A percentile compares a stretch with the other conserved stretches of the same genome.
phyloP scores from a whole-genome alignment of 1,140 invertebrate species.

The Eumaeus atala region DNA sequence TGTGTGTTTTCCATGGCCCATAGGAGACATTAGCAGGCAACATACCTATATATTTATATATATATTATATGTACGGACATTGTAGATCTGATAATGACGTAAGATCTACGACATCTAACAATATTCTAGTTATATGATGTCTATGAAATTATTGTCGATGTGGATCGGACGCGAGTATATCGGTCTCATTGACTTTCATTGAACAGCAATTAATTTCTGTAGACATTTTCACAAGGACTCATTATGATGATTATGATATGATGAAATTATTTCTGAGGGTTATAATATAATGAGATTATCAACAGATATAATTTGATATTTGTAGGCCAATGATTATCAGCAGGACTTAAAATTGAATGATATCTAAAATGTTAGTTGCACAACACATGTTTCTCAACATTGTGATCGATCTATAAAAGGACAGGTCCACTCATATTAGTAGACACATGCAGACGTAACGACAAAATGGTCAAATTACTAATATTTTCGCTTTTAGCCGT shows the following conservation, averaged over 20 bases:
- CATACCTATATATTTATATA: too few relatives aligned
- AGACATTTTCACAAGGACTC: too few relatives aligned
- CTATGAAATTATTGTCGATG: too few relatives aligned
- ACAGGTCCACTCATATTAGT: neutral
- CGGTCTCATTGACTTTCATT: too few relatives aligned
- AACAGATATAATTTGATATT: neutral
- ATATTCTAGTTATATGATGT: too few relatives aligned
- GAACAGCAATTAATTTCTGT: too few relatives aligned
- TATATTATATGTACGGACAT: too few relatives aligned
- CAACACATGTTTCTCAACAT: constrained; percentile 12
- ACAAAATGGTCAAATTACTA: constrained; percentile 18
- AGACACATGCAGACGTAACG: neutral
- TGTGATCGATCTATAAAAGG: constrained; percentile 9
- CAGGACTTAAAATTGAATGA: constrained; percentile 1
- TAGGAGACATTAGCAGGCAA: too few relatives aligned
- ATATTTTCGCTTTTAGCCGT: constrained; percentile 5
- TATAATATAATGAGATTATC: constrained; percentile 8
- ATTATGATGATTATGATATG: neutral
- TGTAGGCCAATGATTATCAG: constrained; percentile 14
- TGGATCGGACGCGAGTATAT: too few relatives aligned
- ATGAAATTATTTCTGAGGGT: neutral
- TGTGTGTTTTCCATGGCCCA: too few relatives aligned
- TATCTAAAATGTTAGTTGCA: constrained; percentile 2
- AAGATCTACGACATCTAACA: too few relatives aligned
- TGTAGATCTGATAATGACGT: too few relatives aligned